Evolutionary conservation across 2,888 invertebrate genomes (phyloP).

Genomic region (Tyria jacobaeae): DNA sequence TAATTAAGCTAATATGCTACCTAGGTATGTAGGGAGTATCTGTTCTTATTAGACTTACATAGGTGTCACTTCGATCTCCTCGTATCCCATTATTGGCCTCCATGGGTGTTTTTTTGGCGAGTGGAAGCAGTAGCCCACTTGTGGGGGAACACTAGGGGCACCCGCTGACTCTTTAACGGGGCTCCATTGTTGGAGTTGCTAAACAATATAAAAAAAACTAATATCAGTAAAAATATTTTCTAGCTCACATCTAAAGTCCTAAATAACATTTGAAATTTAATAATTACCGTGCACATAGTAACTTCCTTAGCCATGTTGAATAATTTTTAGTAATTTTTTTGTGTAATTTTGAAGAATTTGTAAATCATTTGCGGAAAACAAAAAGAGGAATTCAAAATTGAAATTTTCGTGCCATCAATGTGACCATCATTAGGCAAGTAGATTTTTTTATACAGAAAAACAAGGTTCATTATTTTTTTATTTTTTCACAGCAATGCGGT

Average conservation of each 20-base stretch:
- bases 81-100: constrained; percentile 92
- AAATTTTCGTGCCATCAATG: constrained; percentile 27
- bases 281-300: constrained; percentile 79
- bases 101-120: constrained; percentile 92
- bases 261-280: constrained; percentile 3
- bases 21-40: no score
- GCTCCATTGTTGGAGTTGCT: constrained; percentile 94
- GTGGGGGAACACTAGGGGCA: constrained; percentile 87
- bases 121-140: constrained; percentile 90
- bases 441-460: not conserved
- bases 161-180: constrained; percentile 89
- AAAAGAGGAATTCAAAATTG: constrained; percentile 41
- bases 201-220: constrained; percentile 26
- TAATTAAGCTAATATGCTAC: no score
- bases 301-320: constrained; percentile 81
- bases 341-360: constrained; percentile 34
- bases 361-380: constrained; percentile 22
- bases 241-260: not conserved
- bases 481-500: not conserved
- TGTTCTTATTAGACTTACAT: no score
- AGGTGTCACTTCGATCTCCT: constrained; percentile 91
- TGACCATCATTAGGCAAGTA: constrained; percentile 26
- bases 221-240: not conserved
- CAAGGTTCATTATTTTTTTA: not conserved
- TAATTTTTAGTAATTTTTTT: constrained; percentile 35